Evolutionary conservation across 2,113 vertebrate species (phyloP).

Genomic region (Crotalus horridus): DNA sequence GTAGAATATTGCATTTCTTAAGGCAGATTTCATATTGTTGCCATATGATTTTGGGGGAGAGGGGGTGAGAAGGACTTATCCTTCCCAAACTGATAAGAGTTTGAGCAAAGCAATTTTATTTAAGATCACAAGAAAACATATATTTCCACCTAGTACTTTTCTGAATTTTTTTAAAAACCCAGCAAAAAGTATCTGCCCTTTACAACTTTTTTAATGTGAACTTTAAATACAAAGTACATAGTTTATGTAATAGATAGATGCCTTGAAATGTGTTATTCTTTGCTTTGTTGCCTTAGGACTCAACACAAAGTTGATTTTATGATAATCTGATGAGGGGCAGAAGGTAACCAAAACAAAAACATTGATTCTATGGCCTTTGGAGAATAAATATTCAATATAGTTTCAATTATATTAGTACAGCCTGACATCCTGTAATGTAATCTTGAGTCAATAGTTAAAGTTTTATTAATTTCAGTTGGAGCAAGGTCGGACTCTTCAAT

Average conservation of each 20-base stretch:
- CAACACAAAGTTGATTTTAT: neutral
- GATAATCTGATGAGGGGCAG: neutral
- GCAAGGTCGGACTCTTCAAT: neutral
- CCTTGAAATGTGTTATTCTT: neutral
- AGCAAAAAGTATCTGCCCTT: neutral
- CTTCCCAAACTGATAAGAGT: neutral
- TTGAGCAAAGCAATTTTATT: neutral
- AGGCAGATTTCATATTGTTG: neutral
- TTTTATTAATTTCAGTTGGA: neutral
- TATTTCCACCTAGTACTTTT: neutral
- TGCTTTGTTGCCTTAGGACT: neutral
- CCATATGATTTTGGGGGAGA: neutral
- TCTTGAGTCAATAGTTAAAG: neutral
- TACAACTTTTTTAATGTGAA: neutral
- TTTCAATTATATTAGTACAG: neutral
- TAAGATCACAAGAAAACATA: neutral
- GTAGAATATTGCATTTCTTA: neutral
- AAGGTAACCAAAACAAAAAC: neutral
- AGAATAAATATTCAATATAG: neutral
- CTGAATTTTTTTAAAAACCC: neutral
- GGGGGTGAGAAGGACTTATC: neutral
- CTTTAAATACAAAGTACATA: neutral
- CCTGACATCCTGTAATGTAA: neutral
- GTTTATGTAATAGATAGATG: neutral
- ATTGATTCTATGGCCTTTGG: neutral